Evolutionary conservation across 2,113 vertebrate genomes (phyloP).

Genomic region (Siphamia tubifer): DNA sequence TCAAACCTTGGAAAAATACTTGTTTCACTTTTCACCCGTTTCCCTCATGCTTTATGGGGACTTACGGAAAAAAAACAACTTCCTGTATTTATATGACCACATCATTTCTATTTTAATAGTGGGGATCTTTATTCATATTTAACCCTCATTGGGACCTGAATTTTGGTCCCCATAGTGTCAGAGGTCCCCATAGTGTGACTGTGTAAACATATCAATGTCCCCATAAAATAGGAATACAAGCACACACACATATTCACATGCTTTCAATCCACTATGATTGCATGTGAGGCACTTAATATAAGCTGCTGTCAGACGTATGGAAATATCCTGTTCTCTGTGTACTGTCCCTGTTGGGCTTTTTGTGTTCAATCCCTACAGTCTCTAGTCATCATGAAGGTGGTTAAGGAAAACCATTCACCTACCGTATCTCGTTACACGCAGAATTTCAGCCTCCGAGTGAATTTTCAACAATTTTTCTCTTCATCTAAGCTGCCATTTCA

Average conservation of each 20-base stretch:
- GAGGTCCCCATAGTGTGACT: too few species aligned
- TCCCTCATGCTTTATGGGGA: too few species aligned
- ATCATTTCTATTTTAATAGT: too few species aligned
- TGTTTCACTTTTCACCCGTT: too few species aligned
- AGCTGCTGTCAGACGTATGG: slow-evolving; percentile 47
- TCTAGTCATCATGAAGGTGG: slow-evolving; percentile 43
- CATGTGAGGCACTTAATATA: slow-evolving; percentile 39
- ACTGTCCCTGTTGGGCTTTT: background rate
- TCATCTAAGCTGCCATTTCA: slow-evolving; percentile 57
- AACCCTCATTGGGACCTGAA: too few species aligned
- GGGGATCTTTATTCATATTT: too few species aligned
- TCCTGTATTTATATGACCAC: too few species aligned
- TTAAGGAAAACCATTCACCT: slow-evolving; percentile 43
- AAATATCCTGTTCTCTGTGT: slow-evolving; percentile 24
- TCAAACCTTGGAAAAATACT: too few species aligned
- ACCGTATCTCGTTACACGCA: slow-evolving; percentile 39
- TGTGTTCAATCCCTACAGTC: slow-evolving; percentile 18
- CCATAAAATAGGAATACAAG: too few species aligned
- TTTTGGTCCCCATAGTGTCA: too few species aligned
- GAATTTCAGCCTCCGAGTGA: slow-evolving; percentile 28
- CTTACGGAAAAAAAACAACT: too few species aligned
- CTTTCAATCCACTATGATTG: slow-evolving; percentile 2
- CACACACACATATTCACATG: background rate
- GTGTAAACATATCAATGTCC: too few species aligned
- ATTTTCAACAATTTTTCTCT: slow-evolving; percentile 52